Percentiles rank a stretch among this genome's conserved stretches.
Evolutionary conservation across 2,113 vertebrate genomes (phyloP).

Genomic region (Maccullochella peelii): DNA sequence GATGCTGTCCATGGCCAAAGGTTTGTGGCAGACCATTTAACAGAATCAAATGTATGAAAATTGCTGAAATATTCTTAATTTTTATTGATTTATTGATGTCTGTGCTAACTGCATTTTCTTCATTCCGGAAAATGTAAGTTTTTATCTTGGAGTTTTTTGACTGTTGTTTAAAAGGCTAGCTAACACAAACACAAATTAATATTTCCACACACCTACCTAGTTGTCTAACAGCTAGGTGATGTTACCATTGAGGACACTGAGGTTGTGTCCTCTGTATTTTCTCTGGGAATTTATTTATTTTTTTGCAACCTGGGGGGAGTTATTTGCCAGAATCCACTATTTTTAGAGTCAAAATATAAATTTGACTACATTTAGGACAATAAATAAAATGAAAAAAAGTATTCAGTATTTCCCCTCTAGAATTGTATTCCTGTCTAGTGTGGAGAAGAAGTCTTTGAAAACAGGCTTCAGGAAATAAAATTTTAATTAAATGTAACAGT

Average conservation of each 20-base stretch:
- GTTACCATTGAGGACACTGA: not conserved
- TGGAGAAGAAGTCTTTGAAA: not conserved
- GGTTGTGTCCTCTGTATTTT: not conserved
- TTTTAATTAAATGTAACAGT: not conserved
- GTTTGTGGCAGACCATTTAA: not conserved
- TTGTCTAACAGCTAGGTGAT: not conserved
- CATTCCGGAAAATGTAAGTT: not conserved
- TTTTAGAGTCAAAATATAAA: not conserved
- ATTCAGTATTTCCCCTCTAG: not conserved
- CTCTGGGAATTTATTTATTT: not conserved
- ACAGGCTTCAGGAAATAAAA: not conserved
- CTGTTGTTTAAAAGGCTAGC: not conserved
- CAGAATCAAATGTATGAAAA: not conserved
- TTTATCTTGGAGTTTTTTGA: no score
- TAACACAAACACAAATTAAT: not conserved
- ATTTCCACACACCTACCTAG: not conserved
- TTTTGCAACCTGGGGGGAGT: not conserved
- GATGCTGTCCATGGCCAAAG: not conserved
- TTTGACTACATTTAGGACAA: not conserved
- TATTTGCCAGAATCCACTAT: not conserved
- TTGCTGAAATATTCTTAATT: not conserved
- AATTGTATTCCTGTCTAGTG: not conserved
- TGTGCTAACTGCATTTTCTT: not conserved
- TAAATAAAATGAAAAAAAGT: not conserved
- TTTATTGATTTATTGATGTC: not conserved